Conservation (phyloP, 2,888 invertebrate species). For the Drosophila prostipennis region DNA sequence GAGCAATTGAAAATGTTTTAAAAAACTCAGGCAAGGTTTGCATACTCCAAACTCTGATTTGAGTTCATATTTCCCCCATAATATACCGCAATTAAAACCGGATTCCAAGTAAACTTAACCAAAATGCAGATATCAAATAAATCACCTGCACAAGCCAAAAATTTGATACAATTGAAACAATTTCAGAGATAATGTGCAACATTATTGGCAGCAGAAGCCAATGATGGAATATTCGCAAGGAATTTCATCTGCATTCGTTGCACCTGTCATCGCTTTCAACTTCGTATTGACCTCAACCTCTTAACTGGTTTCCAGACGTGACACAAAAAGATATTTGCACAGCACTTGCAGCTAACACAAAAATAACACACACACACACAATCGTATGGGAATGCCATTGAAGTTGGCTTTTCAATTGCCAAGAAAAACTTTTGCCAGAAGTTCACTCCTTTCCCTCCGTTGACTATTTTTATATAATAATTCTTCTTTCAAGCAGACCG, state of each 20-base stretch:
- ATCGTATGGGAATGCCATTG: constrained; percentile 31
- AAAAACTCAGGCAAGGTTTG: too few species aligned
- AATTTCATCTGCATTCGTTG: constrained; percentile 22
- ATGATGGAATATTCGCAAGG: background rate
- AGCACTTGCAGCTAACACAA: constrained; percentile 53
- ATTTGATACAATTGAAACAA: constrained; percentile 7
- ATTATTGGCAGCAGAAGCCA: constrained; percentile 12
- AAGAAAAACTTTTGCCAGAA: constrained; percentile 68
- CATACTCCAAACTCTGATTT: too few species aligned
- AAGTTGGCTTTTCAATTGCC: constrained; percentile 69
- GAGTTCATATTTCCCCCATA: too few species aligned
- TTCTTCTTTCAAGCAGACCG: constrained; percentile 24
- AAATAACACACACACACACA: constrained; percentile 38
- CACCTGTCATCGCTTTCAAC: constrained; percentile 36
- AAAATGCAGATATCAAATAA: background rate
- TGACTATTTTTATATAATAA: constrained; percentile 60
- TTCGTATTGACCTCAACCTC: constrained; percentile 41
- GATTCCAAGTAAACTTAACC: too few species aligned
- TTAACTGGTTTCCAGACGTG: constrained; percentile 27
- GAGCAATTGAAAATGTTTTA: background rate
- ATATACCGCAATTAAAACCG: background rate
- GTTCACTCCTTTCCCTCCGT: constrained; percentile 56
- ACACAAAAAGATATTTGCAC: constrained; percentile 52
- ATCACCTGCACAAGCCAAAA: constrained; percentile 1
- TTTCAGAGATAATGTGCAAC: constrained; percentile 21